Evolutionary conservation across 2,888 invertebrate genomes (phyloP).

Genomic region (Diaphora mendica): DNA sequence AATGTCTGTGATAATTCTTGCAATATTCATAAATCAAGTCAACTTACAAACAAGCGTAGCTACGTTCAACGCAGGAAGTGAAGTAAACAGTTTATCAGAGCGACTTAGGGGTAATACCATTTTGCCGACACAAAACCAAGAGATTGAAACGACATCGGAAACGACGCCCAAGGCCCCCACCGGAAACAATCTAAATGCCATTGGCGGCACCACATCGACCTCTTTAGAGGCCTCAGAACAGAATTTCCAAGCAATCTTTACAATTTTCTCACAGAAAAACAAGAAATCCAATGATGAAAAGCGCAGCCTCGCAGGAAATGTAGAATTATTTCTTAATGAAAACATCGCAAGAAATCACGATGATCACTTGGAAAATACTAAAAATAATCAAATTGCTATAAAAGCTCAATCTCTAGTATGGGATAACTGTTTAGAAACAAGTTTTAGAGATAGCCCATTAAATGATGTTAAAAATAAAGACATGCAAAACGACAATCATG

Average conservation of each 20-base stretch:
- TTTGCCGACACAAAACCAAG: slow-evolving; percentile 72
- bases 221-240: slow-evolving; percentile 60
- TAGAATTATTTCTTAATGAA: slow-evolving; percentile 59
- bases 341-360: slow-evolving; percentile 45
- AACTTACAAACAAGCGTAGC: slow-evolving; percentile 59
- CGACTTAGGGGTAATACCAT: slow-evolving; percentile 43
- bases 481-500: slow-evolving; percentile 59
- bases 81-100: slow-evolving; percentile 64
- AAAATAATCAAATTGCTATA: slow-evolving; percentile 40
- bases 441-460: slow-evolving; percentile 58
- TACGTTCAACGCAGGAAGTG: slow-evolving; percentile 51
- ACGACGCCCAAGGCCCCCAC: slow-evolving; percentile 66
- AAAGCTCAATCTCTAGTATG: slow-evolving; percentile 69
- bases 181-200: slow-evolving; percentile 82
- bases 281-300: slow-evolving; percentile 65
- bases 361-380: slow-evolving; percentile 29
- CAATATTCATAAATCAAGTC: slow-evolving; percentile 67
- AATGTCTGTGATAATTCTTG: slow-evolving; percentile 60
- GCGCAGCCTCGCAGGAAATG: slow-evolving; percentile 57
- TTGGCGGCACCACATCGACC: slow-evolving; percentile 56
- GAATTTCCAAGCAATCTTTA: slow-evolving; percentile 78
- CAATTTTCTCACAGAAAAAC: slow-evolving; percentile 66
- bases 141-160: slow-evolving; percentile 76
- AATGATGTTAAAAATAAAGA: slow-evolving; percentile 57
- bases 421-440: slow-evolving; percentile 75